phyloP scores from a whole-genome alignment of 2,113 vertebrate genomes.

The Syngnathus floridae region DNA sequence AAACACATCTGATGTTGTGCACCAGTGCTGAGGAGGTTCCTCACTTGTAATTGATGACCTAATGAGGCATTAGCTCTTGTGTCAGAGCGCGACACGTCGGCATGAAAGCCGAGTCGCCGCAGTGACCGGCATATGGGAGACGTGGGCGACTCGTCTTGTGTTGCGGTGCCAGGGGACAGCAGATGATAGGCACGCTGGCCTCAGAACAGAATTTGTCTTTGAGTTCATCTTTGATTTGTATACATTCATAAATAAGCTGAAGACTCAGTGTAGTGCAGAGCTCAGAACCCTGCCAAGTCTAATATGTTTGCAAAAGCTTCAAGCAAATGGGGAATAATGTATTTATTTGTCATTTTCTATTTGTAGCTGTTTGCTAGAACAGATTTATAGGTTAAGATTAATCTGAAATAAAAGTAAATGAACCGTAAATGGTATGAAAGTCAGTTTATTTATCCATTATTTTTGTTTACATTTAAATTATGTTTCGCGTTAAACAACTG shows the following conservation, averaged over 20 bases:
- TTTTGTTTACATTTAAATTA: too few relatives aligned
- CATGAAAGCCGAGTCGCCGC: constrained; percentile 47
- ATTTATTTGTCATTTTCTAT: not conserved
- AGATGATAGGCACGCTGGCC: constrained; percentile 59
- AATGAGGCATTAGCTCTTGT: constrained; percentile 63
- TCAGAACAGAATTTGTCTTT: constrained; percentile 26
- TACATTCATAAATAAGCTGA: not conserved
- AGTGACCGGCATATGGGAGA: constrained; percentile 72
- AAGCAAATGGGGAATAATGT: not conserved
- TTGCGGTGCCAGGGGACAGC: constrained; percentile 59
- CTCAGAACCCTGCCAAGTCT: not conserved
- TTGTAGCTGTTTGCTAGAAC: not conserved
- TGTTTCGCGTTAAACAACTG: too few relatives aligned
- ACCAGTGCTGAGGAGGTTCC: constrained; percentile 16
- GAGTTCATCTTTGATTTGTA: constrained; percentile 18
- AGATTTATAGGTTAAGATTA: too few relatives aligned
- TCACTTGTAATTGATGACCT: constrained; percentile 50
- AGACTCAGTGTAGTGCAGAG: not conserved
- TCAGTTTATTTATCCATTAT: too few relatives aligned
- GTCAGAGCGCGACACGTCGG: constrained; percentile 28
- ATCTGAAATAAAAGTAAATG: too few relatives aligned
- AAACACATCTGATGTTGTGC: constrained; percentile 6
- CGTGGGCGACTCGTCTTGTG: constrained; percentile 45
- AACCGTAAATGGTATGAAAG: too few relatives aligned
- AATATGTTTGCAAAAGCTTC: not conserved